phyloP scores from a whole-genome alignment of 2,888 invertebrate species.

The Pheosia tremula region DNA sequence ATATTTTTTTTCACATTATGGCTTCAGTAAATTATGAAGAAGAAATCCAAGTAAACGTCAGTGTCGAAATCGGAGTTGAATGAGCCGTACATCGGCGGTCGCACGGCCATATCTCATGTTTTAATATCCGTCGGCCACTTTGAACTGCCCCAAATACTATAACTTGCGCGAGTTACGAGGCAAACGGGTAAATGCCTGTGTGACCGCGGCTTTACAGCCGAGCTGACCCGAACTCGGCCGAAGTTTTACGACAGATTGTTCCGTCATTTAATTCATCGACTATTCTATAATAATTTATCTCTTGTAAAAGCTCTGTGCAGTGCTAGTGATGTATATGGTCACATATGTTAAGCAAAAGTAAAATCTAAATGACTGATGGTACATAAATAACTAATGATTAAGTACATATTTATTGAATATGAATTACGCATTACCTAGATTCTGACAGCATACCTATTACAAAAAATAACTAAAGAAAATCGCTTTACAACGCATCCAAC shows the following conservation, averaged over 20 bases:
- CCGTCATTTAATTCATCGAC: slow-evolving; percentile 49
- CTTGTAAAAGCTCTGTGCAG: neutral
- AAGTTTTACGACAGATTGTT: slow-evolving; percentile 67
- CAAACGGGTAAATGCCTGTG: slow-evolving; percentile 60
- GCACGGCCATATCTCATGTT: slow-evolving; percentile 75
- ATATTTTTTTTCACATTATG: slow-evolving; percentile 30
- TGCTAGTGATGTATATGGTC: neutral
- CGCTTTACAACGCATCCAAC: too few relatives aligned
- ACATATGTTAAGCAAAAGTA: neutral
- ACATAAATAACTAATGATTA: too few relatives aligned
- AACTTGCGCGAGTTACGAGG: slow-evolving; percentile 77
- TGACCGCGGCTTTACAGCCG: slow-evolving; percentile 62
- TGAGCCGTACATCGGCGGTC: slow-evolving; percentile 68
- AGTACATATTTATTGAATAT: too few relatives aligned
- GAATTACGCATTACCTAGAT: too few relatives aligned
- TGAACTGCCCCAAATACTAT: slow-evolving; percentile 80
- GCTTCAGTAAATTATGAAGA: slow-evolving; percentile 50
- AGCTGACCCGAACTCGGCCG: slow-evolving; percentile 41
- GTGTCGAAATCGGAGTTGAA: slow-evolving; percentile 62
- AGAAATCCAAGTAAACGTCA: slow-evolving; percentile 52
- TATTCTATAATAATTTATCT: slow-evolving; percentile 38
- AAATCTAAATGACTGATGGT: too few relatives aligned
- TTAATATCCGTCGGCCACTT: slow-evolving; percentile 79
- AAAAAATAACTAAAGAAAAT: too few relatives aligned
- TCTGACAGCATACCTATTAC: too few relatives aligned